Evolutionary conservation across 1,140 invertebrate species (phyloP), one percentile per base, ranked within the genome.

Genomic region (Pachyrhynchus sulphureomaculatus): DNA sequence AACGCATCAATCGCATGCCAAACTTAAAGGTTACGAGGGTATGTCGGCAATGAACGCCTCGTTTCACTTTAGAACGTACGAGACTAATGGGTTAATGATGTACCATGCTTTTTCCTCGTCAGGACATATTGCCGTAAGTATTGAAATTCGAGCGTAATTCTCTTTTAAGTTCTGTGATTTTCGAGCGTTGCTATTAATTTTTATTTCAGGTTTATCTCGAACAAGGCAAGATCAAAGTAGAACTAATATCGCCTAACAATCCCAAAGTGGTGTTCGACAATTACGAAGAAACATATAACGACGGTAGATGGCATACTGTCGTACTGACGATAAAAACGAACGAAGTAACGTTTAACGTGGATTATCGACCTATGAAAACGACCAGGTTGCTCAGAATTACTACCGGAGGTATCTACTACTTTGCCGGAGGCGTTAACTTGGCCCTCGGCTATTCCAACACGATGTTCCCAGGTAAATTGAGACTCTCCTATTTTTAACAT

Each of bases 21-120:
- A 83, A 47, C 76, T 96, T 1, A 85, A 84, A 61, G 91, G 92
- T 2, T 92, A 91, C 73, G 89, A 92, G 71, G 89, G 87, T 33
- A 82, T 87, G 9, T 75, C 79, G 12, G 79, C 83, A 0, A 75
- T 96, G 58, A 95, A 96, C 74, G 84, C 92, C 3, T 92, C 90
- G 0, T 86, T 98, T 48, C 87, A 92, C 32, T 98, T 99, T 77
- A 80, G 96, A 42, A 96, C 93, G 0, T 97, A 96, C 70, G 93
- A 97, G 77, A 83, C 86, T 44, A 84, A 85, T 64, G 95, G 93
- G 0, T 76, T 97, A 0, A 83, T 99, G 62, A 73, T 97, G 2
- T 91, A 89, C 74, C 93, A 97, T 76, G 83, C 89, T 59, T 95
- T 98, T 77, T 86, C 86, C 10, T 86, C 84, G 1, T 78, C 82